Conservation (phyloP, 2,888 invertebrate species). For the Catocala sponsa region DNA sequence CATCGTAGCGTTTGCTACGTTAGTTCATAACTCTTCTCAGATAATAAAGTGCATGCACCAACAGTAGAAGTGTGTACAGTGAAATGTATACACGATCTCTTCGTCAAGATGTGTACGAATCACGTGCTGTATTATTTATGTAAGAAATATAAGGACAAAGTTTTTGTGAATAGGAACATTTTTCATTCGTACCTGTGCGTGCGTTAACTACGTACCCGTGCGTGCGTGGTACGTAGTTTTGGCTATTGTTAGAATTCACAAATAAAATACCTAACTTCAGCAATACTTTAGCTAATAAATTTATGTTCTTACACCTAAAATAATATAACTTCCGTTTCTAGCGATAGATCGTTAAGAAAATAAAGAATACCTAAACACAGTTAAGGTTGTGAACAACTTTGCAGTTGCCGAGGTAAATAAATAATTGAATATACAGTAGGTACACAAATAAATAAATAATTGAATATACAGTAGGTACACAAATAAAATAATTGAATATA, state of each 20-base stretch:
- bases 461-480: too few species aligned
- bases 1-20: constrained; percentile 53
- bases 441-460: too few species aligned
- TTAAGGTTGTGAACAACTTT: too few species aligned
- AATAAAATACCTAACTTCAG: constrained; percentile 42
- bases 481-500: too few species aligned
- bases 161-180: constrained; percentile 60
- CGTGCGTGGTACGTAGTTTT: constrained; percentile 61
- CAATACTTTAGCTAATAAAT: constrained; percentile 12
- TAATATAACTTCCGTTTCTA: not conserved
- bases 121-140: constrained; percentile 48
- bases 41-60: constrained; percentile 47
- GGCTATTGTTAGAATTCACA: constrained; percentile 53
- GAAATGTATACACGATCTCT: constrained; percentile 20
- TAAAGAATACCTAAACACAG: too few species aligned
- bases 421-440: too few species aligned
- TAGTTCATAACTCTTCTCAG: constrained; percentile 58
- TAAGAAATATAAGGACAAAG: constrained; percentile 54
- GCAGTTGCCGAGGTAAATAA: too few species aligned
- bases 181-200: constrained; percentile 61
- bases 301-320: constrained; percentile 5
- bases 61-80: constrained; percentile 25
- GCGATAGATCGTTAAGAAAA: too few species aligned
- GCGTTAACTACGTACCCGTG: constrained; percentile 59
- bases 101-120: constrained; percentile 34